phyloP scores from a whole-genome alignment of 2,888 invertebrate genomes.

The Neoascia interrupta region DNA sequence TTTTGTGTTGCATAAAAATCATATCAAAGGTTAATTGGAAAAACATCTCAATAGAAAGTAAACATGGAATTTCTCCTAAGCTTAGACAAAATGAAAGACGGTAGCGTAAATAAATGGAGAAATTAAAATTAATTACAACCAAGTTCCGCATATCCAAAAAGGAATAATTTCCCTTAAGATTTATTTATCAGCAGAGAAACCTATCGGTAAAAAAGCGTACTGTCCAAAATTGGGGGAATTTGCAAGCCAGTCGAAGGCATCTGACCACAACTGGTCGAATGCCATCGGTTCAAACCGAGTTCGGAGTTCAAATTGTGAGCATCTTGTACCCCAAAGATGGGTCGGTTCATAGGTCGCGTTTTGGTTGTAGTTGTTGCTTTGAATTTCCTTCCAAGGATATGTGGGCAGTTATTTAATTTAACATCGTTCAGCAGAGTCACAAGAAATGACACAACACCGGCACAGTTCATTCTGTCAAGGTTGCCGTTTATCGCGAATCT shows the following conservation, averaged over 20 bases:
- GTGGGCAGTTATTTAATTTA: constrained; percentile 21
- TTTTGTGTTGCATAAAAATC: no score
- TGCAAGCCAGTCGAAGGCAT: constrained; percentile 6
- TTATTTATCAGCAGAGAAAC: constrained; percentile 27
- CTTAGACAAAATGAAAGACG: no score
- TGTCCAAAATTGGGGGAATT: neutral
- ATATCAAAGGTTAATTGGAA: no score
- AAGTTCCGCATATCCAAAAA: no score
- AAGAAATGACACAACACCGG: constrained; percentile 1
- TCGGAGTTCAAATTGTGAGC: constrained; percentile 44
- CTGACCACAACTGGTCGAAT: constrained; percentile 4
- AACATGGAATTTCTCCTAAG: no score
- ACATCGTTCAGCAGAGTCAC: neutral
- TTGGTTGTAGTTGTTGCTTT: neutral
- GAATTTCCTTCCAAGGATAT: neutral
- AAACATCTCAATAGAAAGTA: no score
- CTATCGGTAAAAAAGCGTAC: neutral
- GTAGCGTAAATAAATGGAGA: no score
- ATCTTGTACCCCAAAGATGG: constrained; percentile 15
- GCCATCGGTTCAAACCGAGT: constrained; percentile 21
- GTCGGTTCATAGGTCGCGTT: constrained; percentile 17
- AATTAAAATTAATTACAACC: no score
- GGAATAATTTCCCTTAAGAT: neutral
- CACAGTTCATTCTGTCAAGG: constrained; percentile 16
- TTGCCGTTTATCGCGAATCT: constrained; percentile 36